These are phyloP conservation scores for Cichladusa arquata DNA, from an alignment of 2,113 vertebrate species.

Conservation along the genomic window DNA sequence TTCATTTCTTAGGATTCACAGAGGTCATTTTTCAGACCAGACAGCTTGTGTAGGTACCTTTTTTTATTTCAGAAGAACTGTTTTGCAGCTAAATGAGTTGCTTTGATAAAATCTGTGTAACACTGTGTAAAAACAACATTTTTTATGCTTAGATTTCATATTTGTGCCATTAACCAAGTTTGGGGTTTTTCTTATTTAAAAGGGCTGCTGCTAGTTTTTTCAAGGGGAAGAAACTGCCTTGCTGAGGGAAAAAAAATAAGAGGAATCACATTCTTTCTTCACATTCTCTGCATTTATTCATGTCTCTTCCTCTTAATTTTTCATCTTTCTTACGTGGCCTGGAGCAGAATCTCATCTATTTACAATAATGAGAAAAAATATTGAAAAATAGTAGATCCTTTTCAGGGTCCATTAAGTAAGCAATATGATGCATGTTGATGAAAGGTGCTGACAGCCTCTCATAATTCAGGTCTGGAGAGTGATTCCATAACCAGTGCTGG, in stretches of 20 bases:
- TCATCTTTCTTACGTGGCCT: slow-evolving; percentile 42
- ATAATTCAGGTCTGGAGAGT: background rate
- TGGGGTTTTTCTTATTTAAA: background rate
- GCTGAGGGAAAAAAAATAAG: background rate
- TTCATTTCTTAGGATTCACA: background rate
- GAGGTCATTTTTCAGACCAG: background rate
- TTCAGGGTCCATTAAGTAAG: slow-evolving; percentile 27
- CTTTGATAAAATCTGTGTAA: background rate
- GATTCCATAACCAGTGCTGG: background rate
- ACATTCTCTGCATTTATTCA: background rate
- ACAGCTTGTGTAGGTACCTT: background rate
- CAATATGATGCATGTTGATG: slow-evolving; percentile 23
- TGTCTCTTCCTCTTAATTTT: slow-evolving; percentile 45
- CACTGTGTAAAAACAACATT: background rate
- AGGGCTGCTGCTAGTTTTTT: background rate
- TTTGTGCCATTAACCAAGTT: background rate
- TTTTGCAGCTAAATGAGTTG: background rate
- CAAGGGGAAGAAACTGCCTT: background rate
- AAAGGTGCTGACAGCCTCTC: slow-evolving; percentile 2
- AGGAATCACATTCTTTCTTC: background rate
- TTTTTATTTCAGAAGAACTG: background rate
- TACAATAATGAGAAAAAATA: slow-evolving; percentile 54
- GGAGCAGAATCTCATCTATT: slow-evolving; percentile 57
- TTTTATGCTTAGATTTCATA: background rate
- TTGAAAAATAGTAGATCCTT: slow-evolving; percentile 52